Evolutionary conservation across 37 sponge, comb jelly and placozoan genomes (phyloP).

Genomic region (Beroe ovata): DNA sequence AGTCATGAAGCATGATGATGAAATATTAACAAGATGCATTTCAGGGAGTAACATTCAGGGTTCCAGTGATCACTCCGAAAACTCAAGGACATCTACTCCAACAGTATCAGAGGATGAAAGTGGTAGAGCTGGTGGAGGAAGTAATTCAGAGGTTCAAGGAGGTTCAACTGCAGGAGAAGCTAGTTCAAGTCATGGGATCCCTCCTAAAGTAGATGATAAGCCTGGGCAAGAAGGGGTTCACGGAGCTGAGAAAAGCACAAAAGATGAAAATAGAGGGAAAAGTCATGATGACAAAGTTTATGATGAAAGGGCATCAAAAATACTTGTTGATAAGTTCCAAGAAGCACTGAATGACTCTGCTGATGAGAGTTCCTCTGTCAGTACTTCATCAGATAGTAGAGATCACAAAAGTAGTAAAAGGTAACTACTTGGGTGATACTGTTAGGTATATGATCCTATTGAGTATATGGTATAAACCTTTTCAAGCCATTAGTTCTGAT

Average conservation of each 20-base stretch:
- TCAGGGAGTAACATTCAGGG: not conserved
- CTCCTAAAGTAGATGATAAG: not conserved
- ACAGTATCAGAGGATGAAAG: conserved; percentile 56
- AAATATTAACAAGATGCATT: no score
- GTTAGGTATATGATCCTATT: no score
- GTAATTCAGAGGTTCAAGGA: not conserved
- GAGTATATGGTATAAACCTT: no score
- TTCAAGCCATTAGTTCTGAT: no score
- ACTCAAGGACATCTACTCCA: conserved; percentile 53
- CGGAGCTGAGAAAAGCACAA: not conserved
- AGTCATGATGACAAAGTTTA: not conserved
- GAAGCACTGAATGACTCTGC: conserved; percentile 49
- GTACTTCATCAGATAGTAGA: conserved; percentile 7
- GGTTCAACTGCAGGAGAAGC: not conserved
- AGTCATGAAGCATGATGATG: no score
- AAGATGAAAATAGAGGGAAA: not conserved
- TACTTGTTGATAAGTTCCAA: not conserved
- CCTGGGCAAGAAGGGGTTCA: not conserved
- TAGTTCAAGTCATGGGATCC: not conserved
- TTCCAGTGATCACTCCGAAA: conserved; percentile 20
- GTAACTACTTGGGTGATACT: no score
- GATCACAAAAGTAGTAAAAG: conserved; percentile 12
- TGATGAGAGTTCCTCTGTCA: conserved; percentile 16
- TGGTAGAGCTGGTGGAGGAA: not conserved
- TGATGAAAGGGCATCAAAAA: not conserved